Evolutionary conservation across 2,888 invertebrate genomes (phyloP).

Genomic region (Drosophila meridionalis): DNA sequence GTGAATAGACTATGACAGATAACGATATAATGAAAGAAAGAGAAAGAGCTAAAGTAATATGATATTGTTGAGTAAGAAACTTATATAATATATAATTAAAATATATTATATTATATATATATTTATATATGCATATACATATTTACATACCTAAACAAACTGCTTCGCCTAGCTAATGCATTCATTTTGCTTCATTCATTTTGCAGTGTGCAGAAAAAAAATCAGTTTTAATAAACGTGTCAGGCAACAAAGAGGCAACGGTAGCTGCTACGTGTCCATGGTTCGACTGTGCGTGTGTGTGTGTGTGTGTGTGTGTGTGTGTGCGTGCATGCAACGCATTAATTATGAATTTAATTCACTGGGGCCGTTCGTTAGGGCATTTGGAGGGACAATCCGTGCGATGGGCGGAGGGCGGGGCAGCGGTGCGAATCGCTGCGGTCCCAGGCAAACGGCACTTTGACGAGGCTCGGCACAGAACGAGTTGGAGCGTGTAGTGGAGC

Average conservation of each 20-base stretch:
- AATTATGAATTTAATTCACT: slow-evolving; percentile 82
- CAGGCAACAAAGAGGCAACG: slow-evolving; percentile 77
- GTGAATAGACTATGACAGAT: no score
- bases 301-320: slow-evolving; percentile 46
- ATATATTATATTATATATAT: slow-evolving; percentile 1
- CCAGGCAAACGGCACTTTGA: slow-evolving; percentile 60
- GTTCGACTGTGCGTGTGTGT: slow-evolving; percentile 21
- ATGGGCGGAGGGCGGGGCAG: not conserved
- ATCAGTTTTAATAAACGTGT: slow-evolving; percentile 80
- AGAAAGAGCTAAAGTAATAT: not conserved
- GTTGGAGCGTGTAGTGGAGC: not conserved
- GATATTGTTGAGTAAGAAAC: not conserved
- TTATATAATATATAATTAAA: not conserved
- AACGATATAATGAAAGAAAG: no score
- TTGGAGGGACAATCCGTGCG: slow-evolving; percentile 33
- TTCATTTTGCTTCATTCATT: not conserved
- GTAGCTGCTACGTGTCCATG: slow-evolving; percentile 72
- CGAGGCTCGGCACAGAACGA: slow-evolving; percentile 27
- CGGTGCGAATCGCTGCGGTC: slow-evolving; percentile 35
- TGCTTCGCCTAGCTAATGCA: slow-evolving; percentile 19
- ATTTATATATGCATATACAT: not conserved
- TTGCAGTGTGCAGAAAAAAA: slow-evolving; percentile 38
- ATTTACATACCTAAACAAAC: not conserved
- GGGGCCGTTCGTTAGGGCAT: slow-evolving; percentile 63
- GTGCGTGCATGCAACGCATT: slow-evolving; percentile 82